Base-by-base conservation (phyloP, 2,888 invertebrate genomes). In the Drosophila nigricruria region DNA sequence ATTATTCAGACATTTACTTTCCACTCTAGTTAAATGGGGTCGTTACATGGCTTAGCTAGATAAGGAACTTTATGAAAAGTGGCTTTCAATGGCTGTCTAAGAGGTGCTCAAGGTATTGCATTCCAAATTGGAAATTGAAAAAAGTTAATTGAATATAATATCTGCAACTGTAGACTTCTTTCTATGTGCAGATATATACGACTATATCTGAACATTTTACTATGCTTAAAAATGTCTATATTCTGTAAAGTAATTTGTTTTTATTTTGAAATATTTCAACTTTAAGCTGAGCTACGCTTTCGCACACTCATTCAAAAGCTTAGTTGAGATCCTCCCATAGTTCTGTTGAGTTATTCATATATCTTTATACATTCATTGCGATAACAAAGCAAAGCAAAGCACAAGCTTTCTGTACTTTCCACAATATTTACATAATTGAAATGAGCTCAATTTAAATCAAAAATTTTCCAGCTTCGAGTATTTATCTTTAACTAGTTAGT, bases 1-100 rank as follows among this genome's bases (percentile, higher is more conserved):
- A 16, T 10, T 36, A 34, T 38, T 73, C 58, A 42, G 12, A 61
- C 14, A 42, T 36, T 40, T 43, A 23, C 38, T 59, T 65, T 38
- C 32, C 18, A 57, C 27, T 47, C 16, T 23, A 27, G 47, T 30
- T 58, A 71, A 63, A 54, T 20, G 30, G 14, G 6, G 2, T 45
- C 16, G 8, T n/a, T 34, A 27, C 34, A 42, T 16, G 10, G 5
- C 23, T 57, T 32, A 42, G 32, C 42, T n/a, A 25, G 27, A 34
- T 16, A 65, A 50, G 34, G 9, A 25, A 30, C 34, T 14, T n/a
- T 16, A 27, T 23, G n/a, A 14, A 36, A 34, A 34, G 1, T n/a
- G 12, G 3, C n/a, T 20, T 23, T 18, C 9, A 34, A 8, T 23
- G 10, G 34, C 12, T 30, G 20, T 6, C 38, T 12, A 8, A 14